These are phyloP conservation scores for Gobio gobio DNA, from an alignment of 2,113 vertebrate genomes.

Conservation along the genomic window DNA sequence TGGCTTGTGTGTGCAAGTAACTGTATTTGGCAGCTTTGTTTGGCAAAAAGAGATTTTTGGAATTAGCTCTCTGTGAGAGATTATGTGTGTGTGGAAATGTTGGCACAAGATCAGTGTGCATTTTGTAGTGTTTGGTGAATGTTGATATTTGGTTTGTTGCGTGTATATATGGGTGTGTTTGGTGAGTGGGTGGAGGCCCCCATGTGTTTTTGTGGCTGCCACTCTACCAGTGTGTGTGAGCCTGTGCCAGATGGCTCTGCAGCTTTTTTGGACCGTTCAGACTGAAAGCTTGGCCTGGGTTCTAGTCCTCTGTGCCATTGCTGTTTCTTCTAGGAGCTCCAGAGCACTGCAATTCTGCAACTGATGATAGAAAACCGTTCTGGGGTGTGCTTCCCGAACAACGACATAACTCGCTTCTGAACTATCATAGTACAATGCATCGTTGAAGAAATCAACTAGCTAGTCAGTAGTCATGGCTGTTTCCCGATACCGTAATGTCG, in stretches of 20 bases:
- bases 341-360: neutral
- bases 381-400: too few relatives aligned
- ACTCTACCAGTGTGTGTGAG: slow-evolving; percentile 55
- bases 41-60: neutral
- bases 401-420: too few relatives aligned
- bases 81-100: neutral
- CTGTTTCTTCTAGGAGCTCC: slow-evolving; percentile 37
- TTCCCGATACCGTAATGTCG: too few relatives aligned
- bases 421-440: too few relatives aligned
- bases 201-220: slow-evolving; percentile 50
- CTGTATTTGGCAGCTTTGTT: neutral
- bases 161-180: slow-evolving; percentile 46
- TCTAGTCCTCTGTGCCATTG: slow-evolving; percentile 61
- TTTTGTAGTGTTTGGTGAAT: slow-evolving; percentile 17
- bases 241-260: slow-evolving; percentile 62
- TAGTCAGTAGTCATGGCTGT: too few relatives aligned
- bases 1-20: slow-evolving; percentile 13
- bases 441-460: too few relatives aligned
- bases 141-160: slow-evolving; percentile 37
- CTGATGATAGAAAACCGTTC: neutral
- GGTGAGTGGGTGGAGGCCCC: slow-evolving; percentile 46
- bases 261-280: slow-evolving; percentile 69
- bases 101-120: neutral
- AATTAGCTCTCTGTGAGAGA: neutral
- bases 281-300: slow-evolving; percentile 68